A percentile compares a stretch with the other conserved stretches of the same genome.
These are phyloP conservation scores for Boloria selene DNA, from an alignment of 2,888 invertebrate species.

Conservation along the genomic window DNA sequence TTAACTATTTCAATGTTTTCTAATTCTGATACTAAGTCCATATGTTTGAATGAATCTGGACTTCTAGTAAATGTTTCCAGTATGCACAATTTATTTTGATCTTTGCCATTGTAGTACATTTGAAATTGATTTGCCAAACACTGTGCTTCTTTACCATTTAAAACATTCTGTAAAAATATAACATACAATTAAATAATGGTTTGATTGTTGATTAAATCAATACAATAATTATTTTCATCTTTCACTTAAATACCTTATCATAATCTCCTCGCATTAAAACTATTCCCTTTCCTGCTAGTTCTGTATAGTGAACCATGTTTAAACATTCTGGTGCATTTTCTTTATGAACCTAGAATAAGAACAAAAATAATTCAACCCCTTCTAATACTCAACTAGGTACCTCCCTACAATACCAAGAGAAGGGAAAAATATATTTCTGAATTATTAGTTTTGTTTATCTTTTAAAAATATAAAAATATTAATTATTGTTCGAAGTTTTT, in stretches of 20 bases:
- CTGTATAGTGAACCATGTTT: constrained; percentile 89
- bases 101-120: constrained; percentile 89
- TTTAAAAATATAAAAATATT: too few relatives aligned
- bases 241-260: constrained; percentile 77
- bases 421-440: too few relatives aligned
- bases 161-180: constrained; percentile 78
- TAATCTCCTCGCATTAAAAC: constrained; percentile 94
- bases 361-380: too few relatives aligned
- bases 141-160: constrained; percentile 90
- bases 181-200: not conserved
- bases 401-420: too few relatives aligned
- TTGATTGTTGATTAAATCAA: not conserved
- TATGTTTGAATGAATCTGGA: constrained; percentile 90
- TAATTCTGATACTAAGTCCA: constrained; percentile 89
- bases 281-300: constrained; percentile 87
- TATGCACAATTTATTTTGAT: constrained; percentile 83
- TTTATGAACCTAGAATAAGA: constrained; percentile 84
- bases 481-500: too few relatives aligned
- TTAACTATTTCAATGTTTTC: constrained; percentile 82
- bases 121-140: constrained; percentile 93
- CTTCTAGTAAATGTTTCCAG: constrained; percentile 86
- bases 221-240: not conserved
- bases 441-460: too few relatives aligned
- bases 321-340: constrained; percentile 95
- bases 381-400: too few relatives aligned